Base-by-base conservation (phyloP, 2,113 vertebrate species). In the Ovibos moschatus region DNA sequence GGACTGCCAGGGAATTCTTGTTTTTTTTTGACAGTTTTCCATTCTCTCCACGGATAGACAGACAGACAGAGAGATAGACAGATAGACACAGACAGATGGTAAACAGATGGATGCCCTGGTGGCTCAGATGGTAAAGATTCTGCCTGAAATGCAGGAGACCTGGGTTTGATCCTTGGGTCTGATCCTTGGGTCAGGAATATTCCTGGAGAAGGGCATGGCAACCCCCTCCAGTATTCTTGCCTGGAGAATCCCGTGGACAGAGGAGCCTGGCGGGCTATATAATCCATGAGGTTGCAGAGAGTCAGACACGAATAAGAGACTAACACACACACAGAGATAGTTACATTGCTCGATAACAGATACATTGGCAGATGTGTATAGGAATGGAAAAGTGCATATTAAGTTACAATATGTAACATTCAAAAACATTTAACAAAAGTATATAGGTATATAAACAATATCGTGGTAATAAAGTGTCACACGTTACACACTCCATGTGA, bases 221-320 rank as follows among this genome's bases (percentile, higher is more conserved):
- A 36, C 17, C 19, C n/a, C 23, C 64, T 23, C n/a, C 17, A 36
- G n/a, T 23, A 36, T 71, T 36, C 17, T 11, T 11, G n/a, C 64
- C 9, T 71, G 64, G 64, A 71, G n/a, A 9, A 71, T 21, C 16
- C n/a, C n/a, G 36, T 3, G 64, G 16, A 71, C n/a, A 71, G n/a
- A 71, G 8, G n/a, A 71, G 64, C 19, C n/a, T 36, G n/a, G 64
- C 0, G 0, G 64, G 17, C 9, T 6, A 23, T n/a, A 67, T 21
- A 71, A 40, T 40, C 67, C 67, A 23, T 12, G 5, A 23, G 67
- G 67, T 40, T 0, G 1, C 19, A 71, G 5, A 71, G n/a, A 12
- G 19, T 40, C 5, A 0, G n/a, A 71, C 10, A 71, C 0, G 0
- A 40, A 23, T 12, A 19, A 71, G n/a, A 40, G n/a, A 6, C 1